phyloP scores from a whole-genome alignment of 2,797 vertebrate genomes.

The Clarias platycephalus region DNA sequence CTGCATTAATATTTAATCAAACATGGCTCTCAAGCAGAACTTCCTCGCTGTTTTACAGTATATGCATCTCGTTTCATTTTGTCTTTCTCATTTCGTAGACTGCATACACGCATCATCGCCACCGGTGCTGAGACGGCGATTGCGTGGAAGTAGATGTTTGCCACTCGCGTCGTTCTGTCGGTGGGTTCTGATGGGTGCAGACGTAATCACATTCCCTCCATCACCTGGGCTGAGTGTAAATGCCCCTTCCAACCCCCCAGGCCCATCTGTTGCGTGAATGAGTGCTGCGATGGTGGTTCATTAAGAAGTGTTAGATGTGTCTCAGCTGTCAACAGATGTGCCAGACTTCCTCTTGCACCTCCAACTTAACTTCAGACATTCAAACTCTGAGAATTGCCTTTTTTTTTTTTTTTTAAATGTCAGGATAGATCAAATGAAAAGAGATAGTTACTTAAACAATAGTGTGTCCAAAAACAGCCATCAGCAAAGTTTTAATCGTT shows the following conservation, averaged over 20 bases:
- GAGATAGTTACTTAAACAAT: not conserved
- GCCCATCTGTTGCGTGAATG: constrained; percentile 59
- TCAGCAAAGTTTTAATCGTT: not conserved
- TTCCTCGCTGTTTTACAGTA: constrained; percentile 5
- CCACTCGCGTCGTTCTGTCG: constrained; percentile 19
- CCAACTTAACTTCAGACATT: constrained; percentile 40
- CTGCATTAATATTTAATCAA: constrained; percentile 66
- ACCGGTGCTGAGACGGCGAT: not conserved
- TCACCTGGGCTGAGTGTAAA: constrained; percentile 56
- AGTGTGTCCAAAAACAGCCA: not conserved
- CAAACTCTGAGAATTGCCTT: constrained; percentile 24
- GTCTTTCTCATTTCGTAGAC: constrained; percentile 22
- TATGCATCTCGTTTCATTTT: constrained; percentile 31
- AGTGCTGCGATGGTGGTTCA: constrained; percentile 55
- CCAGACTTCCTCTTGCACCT: constrained; percentile 57
- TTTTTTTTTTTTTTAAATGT: constrained; percentile 5
- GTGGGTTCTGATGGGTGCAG: constrained; percentile 36
- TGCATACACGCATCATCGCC: not conserved
- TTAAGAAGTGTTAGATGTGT: constrained; percentile 60
- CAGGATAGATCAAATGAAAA: not conserved
- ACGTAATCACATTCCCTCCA: constrained; percentile 36
- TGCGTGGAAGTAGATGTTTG: constrained; percentile 30
- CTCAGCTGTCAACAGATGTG: constrained; percentile 55
- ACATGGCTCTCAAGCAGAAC: constrained; percentile 47
- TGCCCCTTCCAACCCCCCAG: constrained; percentile 35